These are phyloP conservation scores for Craseonycteris thonglongyai DNA, from an alignment of 2,113 vertebrate species.

Conservation along the genomic window DNA sequence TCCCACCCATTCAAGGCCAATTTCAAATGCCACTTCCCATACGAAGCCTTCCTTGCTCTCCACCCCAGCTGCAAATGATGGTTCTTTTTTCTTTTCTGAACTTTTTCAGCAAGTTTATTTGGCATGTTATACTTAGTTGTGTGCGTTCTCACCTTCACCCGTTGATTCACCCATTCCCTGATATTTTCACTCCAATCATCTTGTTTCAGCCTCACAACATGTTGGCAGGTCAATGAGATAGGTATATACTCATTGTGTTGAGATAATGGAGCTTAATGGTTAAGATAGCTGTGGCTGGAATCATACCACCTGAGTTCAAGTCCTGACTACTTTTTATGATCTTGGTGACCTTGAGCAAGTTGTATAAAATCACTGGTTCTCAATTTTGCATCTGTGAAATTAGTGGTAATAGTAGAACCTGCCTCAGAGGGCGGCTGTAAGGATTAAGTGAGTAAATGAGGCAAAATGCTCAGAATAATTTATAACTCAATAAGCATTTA, in stretches of 20 bases:
- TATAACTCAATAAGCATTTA: background rate
- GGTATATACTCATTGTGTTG: background rate
- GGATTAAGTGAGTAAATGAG: background rate
- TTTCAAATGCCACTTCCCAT: background rate
- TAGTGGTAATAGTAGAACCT: background rate
- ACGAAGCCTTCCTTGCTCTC: background rate
- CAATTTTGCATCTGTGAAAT: background rate
- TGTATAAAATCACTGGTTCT: background rate
- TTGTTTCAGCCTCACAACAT: background rate
- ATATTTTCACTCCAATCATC: background rate
- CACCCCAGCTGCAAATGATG: background rate
- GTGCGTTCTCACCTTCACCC: background rate
- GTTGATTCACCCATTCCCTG: background rate
- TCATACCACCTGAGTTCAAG: background rate
- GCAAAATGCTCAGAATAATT: background rate
- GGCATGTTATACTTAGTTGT: background rate
- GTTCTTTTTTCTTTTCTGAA: background rate
- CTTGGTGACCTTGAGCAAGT: background rate
- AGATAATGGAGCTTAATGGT: background rate
- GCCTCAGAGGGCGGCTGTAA: background rate
- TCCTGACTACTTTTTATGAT: background rate
- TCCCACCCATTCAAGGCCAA: background rate
- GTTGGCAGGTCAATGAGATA: background rate
- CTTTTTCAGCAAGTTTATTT: background rate
- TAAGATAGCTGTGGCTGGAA: background rate